Conservation (phyloP, 2,113 vertebrate species). For the Paradoxurus hermaphroditus region DNA sequence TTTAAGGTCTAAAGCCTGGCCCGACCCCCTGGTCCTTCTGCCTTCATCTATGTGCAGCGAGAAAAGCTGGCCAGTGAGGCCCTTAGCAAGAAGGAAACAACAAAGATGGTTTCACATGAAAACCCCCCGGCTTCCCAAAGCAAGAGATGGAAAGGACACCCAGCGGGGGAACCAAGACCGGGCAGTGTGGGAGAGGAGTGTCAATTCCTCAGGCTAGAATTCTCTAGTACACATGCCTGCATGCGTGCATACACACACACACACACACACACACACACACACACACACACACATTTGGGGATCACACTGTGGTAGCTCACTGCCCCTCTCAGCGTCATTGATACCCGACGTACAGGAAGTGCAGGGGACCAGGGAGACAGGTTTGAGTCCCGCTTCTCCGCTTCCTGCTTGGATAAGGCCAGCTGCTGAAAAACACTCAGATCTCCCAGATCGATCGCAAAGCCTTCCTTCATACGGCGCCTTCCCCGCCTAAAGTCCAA, state of each 20-base stretch:
- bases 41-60: neutral
- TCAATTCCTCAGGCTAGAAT: neutral
- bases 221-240: neutral
- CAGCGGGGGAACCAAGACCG: neutral
- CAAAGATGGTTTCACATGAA: neutral
- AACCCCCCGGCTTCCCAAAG: neutral
- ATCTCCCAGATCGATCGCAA: too few relatives aligned
- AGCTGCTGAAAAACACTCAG: neutral
- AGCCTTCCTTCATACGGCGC: fast-evolving
- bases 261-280: neutral
- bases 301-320: neutral
- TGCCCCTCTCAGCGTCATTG: neutral
- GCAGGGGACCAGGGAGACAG: neutral
- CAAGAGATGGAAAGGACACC: fast-evolving
- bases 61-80: neutral
- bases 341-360: neutral
- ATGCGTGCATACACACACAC: fast-evolving
- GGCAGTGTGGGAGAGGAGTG: neutral
- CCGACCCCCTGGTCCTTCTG: neutral
- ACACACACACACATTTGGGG: neutral
- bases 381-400: neutral
- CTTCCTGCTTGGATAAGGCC: neutral
- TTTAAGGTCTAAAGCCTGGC: neutral
- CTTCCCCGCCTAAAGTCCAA: fast-evolving
- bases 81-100: neutral